Percentiles rank a stretch among this genome's conserved stretches.
Evolutionary conservation across 2,888 invertebrate species (phyloP).

Genomic region (Amblyjoppa fuscipennis): DNA sequence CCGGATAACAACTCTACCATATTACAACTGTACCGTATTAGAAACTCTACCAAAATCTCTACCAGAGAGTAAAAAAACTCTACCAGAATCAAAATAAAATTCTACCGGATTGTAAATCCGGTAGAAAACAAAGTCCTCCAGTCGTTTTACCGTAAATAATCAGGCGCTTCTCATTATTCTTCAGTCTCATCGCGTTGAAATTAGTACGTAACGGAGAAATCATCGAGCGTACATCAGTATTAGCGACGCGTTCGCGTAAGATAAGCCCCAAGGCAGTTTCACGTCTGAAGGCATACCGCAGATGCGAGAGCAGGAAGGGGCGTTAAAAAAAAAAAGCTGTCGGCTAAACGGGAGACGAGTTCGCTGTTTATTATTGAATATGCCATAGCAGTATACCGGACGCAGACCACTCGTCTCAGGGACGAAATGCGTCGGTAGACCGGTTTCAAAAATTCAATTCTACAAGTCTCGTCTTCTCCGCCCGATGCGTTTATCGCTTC

Average conservation of each 20-base stretch:
- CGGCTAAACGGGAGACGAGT: slow-evolving; percentile 19
- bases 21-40: too few species aligned
- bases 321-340: slow-evolving; percentile 5
- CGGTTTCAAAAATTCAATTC: slow-evolving; percentile 59
- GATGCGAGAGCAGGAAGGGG: not conserved
- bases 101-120: too few species aligned
- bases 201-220: not conserved
- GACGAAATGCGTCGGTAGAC: slow-evolving; percentile 46
- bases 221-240: slow-evolving; percentile 8
- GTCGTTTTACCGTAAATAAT: not conserved
- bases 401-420: slow-evolving; percentile 39
- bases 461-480: not conserved
- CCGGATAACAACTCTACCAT: too few species aligned
- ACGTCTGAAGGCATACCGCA: not conserved
- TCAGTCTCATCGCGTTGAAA: slow-evolving; percentile 7
- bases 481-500: not conserved
- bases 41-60: too few species aligned
- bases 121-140: not conserved
- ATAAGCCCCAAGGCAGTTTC: slow-evolving; percentile 16
- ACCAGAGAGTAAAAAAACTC: too few species aligned
- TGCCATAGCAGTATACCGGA: slow-evolving; percentile 3
- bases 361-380: slow-evolving; percentile 21
- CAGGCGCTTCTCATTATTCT: not conserved
- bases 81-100: too few species aligned
- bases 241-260: slow-evolving; percentile 4